A percentile compares a stretch with the other conserved stretches of the same genome.
These are phyloP conservation scores for Trachurus trachurus DNA, from an alignment of 2,797 vertebrate genomes.

Conservation along the genomic window DNA sequence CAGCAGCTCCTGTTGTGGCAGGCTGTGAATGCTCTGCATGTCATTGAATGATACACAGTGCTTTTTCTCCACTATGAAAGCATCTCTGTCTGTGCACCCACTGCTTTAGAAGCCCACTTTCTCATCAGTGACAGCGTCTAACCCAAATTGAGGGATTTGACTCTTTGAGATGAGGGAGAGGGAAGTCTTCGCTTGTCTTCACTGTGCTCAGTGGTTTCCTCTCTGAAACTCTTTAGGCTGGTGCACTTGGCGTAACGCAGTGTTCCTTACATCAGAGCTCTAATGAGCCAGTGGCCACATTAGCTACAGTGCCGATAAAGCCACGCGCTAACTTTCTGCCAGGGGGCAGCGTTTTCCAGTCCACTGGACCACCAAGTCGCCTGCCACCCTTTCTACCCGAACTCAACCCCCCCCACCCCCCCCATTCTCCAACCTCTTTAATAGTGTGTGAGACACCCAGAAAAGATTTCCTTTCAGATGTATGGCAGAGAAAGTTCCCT, in stretches of 20 bases:
- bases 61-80: slow-evolving; percentile 34
- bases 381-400: slow-evolving; percentile 52
- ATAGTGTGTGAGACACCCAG: slow-evolving; percentile 61
- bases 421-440: slow-evolving; percentile 45
- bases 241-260: slow-evolving; percentile 55
- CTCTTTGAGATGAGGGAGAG: slow-evolving; percentile 44
- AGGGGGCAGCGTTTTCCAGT: slow-evolving; percentile 80
- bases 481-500: slow-evolving; percentile 59
- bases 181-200: slow-evolving; percentile 52
- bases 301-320: slow-evolving; percentile 69
- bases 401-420: neutral
- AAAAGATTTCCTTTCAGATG: slow-evolving; percentile 67
- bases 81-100: slow-evolving; percentile 60
- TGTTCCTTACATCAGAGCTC: slow-evolving; percentile 76
- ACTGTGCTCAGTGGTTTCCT: slow-evolving; percentile 48
- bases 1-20: slow-evolving; percentile 74
- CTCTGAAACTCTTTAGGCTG: slow-evolving; percentile 55
- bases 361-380: slow-evolving; percentile 78
- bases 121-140: slow-evolving; percentile 45
- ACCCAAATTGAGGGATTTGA: slow-evolving; percentile 67
- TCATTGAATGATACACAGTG: slow-evolving; percentile 50
- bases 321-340: slow-evolving; percentile 70
- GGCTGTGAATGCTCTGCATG: slow-evolving; percentile 58
- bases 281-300: slow-evolving; percentile 81
- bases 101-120: slow-evolving; percentile 51